Conservation (phyloP, 1,140 invertebrate species). For the Ditylenchus dipsaci region DNA sequence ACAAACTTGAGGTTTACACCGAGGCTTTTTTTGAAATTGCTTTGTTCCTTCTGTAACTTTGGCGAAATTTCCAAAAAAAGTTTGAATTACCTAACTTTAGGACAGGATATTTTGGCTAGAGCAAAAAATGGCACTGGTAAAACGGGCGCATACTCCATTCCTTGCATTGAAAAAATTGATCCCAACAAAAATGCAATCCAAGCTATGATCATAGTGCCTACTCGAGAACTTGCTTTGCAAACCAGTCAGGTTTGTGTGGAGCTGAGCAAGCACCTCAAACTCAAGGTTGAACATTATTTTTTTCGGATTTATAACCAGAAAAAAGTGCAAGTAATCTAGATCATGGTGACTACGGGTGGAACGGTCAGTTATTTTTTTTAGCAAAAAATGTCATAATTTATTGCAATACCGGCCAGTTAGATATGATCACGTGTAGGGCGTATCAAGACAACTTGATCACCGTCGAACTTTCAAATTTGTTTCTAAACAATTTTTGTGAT, state of each 20-base stretch:
- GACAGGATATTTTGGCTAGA: constrained; percentile 89
- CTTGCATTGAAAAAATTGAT: constrained; percentile 89
- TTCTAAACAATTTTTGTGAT: no score
- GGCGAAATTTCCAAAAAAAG: no score
- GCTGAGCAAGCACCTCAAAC: constrained; percentile 86
- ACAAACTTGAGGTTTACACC: no score
- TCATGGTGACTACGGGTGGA: constrained; percentile 98
- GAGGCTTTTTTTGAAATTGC: no score
- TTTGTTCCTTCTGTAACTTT: no score
- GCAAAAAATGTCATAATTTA: no score
- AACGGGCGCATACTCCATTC: constrained; percentile 98
- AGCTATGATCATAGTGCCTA: constrained; percentile 96
- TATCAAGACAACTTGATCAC: no score
- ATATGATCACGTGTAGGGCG: no score
- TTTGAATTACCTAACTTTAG: constrained; percentile 45
- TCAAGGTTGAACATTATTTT: constrained; percentile 64
- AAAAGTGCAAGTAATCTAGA: constrained; percentile 54
- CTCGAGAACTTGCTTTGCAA: constrained; percentile 92
- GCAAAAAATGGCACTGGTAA: constrained; percentile 99
- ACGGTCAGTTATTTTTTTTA: constrained; percentile 62
- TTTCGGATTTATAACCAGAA: background rate
- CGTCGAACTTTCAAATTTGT: no score
- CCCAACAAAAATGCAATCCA: constrained; percentile 82
- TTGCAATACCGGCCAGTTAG: no score
- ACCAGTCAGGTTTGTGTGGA: constrained; percentile 99